Evolutionary conservation across 2,113 vertebrate species (phyloP).

Genomic region (Tenrec ecaudatus): DNA sequence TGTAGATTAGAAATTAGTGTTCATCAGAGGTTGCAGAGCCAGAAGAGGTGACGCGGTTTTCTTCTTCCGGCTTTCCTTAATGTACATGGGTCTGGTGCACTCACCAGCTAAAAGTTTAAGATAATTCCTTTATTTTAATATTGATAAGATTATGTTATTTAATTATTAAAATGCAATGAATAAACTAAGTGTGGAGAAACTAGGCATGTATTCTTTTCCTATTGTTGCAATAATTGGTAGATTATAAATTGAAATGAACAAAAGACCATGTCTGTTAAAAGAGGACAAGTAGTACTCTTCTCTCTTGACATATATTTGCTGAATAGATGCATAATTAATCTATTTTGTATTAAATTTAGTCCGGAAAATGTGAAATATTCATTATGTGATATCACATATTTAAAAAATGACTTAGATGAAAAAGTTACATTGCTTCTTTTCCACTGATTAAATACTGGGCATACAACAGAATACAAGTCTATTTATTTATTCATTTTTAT

Average conservation of each 20-base stretch:
- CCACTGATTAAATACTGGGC: not conserved
- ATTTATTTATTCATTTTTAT: not conserved
- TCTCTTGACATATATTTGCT: not conserved
- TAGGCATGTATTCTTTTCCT: not conserved
- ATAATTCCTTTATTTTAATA: not conserved
- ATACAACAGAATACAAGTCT: not conserved
- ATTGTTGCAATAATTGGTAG: not conserved
- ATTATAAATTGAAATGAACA: not conserved
- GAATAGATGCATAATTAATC: not conserved
- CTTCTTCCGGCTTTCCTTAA: not conserved
- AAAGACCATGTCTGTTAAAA: not conserved
- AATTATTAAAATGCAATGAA: not conserved
- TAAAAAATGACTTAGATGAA: not conserved
- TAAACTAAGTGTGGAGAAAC: not conserved
- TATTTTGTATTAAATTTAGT: not conserved
- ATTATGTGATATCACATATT: not conserved
- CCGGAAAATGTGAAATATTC: not conserved
- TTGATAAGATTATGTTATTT: not conserved
- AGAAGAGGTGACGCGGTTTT: not conserved
- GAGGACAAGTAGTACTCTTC: not conserved
- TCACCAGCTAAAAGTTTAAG: not conserved
- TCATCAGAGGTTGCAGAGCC: not conserved
- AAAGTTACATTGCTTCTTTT: not conserved
- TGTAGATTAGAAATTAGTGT: not conserved
- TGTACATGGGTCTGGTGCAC: rapidly evolving